A percentile compares a stretch with the other conserved stretches of the same genome.
Evolutionary conservation across 2,797 vertebrate species (phyloP).

Genomic region (Echiichthys vipera): DNA sequence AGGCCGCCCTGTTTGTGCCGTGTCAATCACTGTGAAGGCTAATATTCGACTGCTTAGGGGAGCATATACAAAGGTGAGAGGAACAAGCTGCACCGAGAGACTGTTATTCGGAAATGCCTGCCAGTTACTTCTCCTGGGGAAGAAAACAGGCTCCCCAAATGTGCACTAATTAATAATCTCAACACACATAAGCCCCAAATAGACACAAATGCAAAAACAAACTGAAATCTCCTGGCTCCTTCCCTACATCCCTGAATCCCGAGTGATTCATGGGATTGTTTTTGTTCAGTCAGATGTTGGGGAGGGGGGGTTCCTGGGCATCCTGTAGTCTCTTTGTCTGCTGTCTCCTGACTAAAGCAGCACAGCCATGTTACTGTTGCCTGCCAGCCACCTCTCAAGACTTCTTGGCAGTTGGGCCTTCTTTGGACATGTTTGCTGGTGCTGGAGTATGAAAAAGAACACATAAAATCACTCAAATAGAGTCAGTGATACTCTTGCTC

Average conservation of each 20-base stretch:
- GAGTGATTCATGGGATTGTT: constrained; percentile 85
- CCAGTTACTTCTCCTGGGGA: constrained; percentile 71
- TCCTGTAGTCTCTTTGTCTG: constrained; percentile 87
- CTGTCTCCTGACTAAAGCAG: constrained; percentile 73
- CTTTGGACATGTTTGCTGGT: constrained; percentile 51
- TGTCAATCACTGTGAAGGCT: constrained; percentile 59
- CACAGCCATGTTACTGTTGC: constrained; percentile 74
- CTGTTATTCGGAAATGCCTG: constrained; percentile 64
- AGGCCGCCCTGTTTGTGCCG: constrained; percentile 45
- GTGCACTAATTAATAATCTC: constrained; percentile 84
- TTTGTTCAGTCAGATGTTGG: constrained; percentile 83
- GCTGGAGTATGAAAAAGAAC: constrained; percentile 13
- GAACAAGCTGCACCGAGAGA: constrained; percentile 54
- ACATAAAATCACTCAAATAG: constrained; percentile 33
- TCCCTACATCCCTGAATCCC: constrained; percentile 77
- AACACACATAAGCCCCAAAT: constrained; percentile 68
- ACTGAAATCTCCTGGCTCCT: constrained; percentile 81
- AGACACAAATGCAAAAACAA: constrained; percentile 80
- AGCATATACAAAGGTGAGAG: constrained; percentile 47
- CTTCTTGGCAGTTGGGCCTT: constrained; percentile 58
- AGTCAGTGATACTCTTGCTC: constrained; percentile 29
- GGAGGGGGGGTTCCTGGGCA: constrained; percentile 71
- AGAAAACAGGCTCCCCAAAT: constrained; percentile 66
- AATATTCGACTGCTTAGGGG: constrained; percentile 48
- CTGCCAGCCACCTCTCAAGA: constrained; percentile 66